Conservation (phyloP, 2,113 vertebrate species). For the Platichthys stellatus region DNA sequence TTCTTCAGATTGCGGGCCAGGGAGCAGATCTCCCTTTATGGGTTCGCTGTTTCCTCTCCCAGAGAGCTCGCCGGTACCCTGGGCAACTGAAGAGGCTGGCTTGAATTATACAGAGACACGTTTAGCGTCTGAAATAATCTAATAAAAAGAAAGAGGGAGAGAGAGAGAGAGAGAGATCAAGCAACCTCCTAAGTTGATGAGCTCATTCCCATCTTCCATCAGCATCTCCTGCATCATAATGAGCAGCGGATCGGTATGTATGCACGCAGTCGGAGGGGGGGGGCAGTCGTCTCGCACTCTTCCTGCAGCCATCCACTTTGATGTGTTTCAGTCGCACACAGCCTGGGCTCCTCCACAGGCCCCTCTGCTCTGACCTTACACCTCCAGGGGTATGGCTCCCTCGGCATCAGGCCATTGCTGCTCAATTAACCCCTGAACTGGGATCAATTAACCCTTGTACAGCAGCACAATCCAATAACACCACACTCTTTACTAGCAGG, state of each 20-base stretch:
- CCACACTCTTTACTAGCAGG: conserved; percentile 35
- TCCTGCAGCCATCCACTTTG: conserved; percentile 23
- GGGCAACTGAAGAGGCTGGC: conserved; percentile 52
- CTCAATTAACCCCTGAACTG: conserved; percentile 66
- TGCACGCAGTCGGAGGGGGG: conserved; percentile 5
- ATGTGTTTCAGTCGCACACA: conserved; percentile 29
- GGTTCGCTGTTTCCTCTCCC: conserved; percentile 56
- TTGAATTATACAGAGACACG: conserved; percentile 68
- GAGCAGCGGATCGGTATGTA: conserved; percentile 36
- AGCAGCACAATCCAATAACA: conserved; percentile 20
- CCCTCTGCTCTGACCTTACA: conserved; percentile 27
- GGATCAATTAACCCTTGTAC: conserved; percentile 64
- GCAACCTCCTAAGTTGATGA: conserved; percentile 51
- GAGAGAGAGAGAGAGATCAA: conserved; percentile 38
- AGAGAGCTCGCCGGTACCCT: conserved; percentile 46
- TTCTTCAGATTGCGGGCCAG: conserved; percentile 66
- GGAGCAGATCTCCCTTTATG: conserved; percentile 76
- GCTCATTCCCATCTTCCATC: conserved; percentile 66
- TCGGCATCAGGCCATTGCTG: conserved; percentile 8
- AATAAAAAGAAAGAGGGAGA: conserved; percentile 21
- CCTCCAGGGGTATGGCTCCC: conserved; percentile 17
- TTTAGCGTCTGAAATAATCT: conserved; percentile 70
- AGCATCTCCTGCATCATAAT: conserved; percentile 63
- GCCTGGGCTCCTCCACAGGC: conserved; percentile 9
- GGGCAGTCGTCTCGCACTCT: conserved; percentile 14